These are phyloP conservation scores for Leucophenga maculata DNA, from an alignment of 2,888 invertebrate genomes.

Conservation along the genomic window DNA sequence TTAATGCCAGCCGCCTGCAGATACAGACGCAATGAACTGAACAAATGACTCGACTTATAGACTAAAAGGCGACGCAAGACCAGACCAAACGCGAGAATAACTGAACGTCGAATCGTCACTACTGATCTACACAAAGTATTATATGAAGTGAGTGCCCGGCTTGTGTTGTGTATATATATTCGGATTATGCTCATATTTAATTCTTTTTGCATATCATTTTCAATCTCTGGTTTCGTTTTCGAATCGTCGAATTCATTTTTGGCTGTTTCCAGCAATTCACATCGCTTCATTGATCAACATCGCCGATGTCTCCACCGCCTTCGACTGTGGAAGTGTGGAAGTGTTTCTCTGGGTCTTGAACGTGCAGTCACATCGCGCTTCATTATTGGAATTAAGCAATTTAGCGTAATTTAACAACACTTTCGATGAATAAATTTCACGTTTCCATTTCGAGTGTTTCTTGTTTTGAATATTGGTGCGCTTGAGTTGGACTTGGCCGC, in stretches of 20 bases:
- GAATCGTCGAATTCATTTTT: not conserved
- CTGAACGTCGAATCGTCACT: not conserved
- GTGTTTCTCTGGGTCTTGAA: too few relatives aligned
- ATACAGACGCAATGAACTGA: slow-evolving; percentile 22
- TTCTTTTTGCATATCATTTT: slow-evolving; percentile 60
- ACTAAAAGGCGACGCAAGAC: not conserved
- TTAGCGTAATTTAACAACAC: slow-evolving; percentile 71
- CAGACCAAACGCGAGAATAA: not conserved
- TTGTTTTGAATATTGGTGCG: not conserved
- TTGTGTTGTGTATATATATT: not conserved
- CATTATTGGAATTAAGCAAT: slow-evolving; percentile 72
- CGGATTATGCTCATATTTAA: slow-evolving; percentile 40
- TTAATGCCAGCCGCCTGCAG: slow-evolving; percentile 9
- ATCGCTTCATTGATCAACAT: slow-evolving; percentile 53
- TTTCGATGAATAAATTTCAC: slow-evolving; percentile 69
- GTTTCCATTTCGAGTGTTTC: slow-evolving; percentile 53
- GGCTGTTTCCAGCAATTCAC: not conserved
- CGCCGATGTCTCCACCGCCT: slow-evolving; percentile 38
- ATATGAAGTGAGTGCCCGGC: too few relatives aligned
- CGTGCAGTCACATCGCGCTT: slow-evolving; percentile 40
- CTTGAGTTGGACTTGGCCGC: not conserved
- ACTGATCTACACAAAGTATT: slow-evolving; percentile 21
- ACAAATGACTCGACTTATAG: not conserved
- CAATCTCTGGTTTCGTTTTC: slow-evolving; percentile 26
- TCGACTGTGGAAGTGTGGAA: slow-evolving; percentile 9